A percentile compares a stretch with the other conserved stretches of the same genome.
phyloP scores from a whole-genome alignment of 1,140 invertebrate genomes.

The Drosophila repleta region DNA sequence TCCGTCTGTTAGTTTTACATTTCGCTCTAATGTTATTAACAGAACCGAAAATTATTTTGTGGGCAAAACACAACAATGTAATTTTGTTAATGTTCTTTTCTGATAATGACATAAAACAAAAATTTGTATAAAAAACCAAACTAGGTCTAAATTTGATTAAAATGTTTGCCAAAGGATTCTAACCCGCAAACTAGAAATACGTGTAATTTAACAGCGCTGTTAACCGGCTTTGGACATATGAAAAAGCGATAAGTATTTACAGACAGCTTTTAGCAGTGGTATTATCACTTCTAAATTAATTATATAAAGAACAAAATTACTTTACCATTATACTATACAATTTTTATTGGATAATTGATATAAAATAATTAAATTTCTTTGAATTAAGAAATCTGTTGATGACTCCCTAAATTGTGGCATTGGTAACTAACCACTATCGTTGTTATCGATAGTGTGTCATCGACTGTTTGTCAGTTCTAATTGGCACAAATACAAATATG shows the following conservation, averaged over 20 bases:
- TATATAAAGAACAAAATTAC: neutral
- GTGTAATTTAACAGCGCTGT: neutral
- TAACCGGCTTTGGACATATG: neutral
- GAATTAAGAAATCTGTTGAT: no score
- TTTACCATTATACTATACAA: no score
- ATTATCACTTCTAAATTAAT: neutral
- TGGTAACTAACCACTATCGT: neutral
- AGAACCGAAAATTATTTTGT: neutral
- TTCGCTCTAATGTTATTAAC: conserved; percentile 6
- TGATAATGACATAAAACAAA: neutral
- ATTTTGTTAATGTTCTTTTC: neutral
- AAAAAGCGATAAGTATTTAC: neutral
- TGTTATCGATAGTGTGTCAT: conserved; percentile 1
- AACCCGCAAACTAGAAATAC: no score
- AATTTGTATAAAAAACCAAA: no score
- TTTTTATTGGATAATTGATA: no score
- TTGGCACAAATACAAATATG: conserved; percentile 34
- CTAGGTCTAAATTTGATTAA: no score
- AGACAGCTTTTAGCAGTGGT: no score
- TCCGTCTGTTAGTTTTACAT: conserved; percentile 13
- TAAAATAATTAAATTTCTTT: no score
- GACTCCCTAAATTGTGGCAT: neutral
- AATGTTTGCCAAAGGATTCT: no score
- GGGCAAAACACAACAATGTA: neutral
- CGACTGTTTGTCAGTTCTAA: neutral